Base-by-base conservation (phyloP, 2,113 vertebrate species). In the Ammodytes marinus region DNA sequence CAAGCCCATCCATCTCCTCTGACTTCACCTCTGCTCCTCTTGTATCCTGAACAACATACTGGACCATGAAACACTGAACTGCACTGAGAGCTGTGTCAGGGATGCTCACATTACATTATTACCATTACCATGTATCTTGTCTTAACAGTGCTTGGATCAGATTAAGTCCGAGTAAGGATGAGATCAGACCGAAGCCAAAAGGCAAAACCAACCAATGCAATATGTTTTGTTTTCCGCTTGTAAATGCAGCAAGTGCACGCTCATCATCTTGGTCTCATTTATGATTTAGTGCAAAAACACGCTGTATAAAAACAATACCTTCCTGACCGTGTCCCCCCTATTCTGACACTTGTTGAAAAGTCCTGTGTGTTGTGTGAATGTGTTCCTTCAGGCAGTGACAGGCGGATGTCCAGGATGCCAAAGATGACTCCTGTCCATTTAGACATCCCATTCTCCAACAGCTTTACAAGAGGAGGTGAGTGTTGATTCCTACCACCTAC, bases 391-490 rank as follows among this genome's bases (percentile, higher is more conserved):
- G 97, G 96, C 91, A 97, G 95, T 94, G 97, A 98, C 95, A 97
- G 94, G 89, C 97, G 96, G 90, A 95, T 95, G 61, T 96, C 97
- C 86, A 96, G 97, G 96, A 95, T 98, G 87, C 95, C 97, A 90
- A 98, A 99, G 96, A 97, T 99, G 97, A 93, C 96, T 89, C 97
- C 98, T 88, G 96, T 96, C 95, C 96, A 98, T 94, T 96, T 98
- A 96, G 97, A 98, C 93, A 95, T 97, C 94, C 96, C 97, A 83
- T 97, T 98, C 88, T 96, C 97, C 93, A 99, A 95, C 96, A 99
- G 97, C 95, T 99, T 99, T 94, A 88, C 97, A 90, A 96, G 94
- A 96, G 98, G 97, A 97, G 98, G 97, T 99, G 94, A 97, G 97
- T 96, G 78, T 69, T 40, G 69, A 54, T 4, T 17, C 40, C 52